Evolutionary conservation across 2,888 invertebrate species (phyloP), one percentile per base, ranked within the genome.

Genomic region (Chrysina gloriosa): DNA sequence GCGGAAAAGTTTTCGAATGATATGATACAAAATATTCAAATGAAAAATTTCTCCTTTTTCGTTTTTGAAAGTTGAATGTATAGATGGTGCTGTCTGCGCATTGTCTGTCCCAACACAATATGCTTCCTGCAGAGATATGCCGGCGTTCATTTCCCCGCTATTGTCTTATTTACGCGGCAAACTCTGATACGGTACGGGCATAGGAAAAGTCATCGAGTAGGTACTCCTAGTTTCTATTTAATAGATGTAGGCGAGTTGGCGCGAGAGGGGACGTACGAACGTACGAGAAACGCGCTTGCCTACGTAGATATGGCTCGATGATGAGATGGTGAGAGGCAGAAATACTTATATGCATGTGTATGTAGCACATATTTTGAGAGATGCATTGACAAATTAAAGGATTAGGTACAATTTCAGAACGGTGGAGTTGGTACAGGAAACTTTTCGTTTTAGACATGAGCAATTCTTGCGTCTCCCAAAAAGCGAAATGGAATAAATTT

Each of bases 131-230:
- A 69, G 74, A 77, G 80, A 81, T 80, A 81, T 75, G 79, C 76
- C 74, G 74, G 69, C 78, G 76, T 81, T 81, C 80, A 81, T 81
- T 81, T 81, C 80, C 80, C 77, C 69, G 75, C 76, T 75, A 76
- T 81, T 81, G 81, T 81, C 79, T 80, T 78, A 76, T 64, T 70
- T 68, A 63, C 66, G 56, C 64, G 52, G 48, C 45, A 23, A 64
- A 64, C 63, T 34, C 63, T 48, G 63, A 63, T 63, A 63, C 45
- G 34, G 27, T 23, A 14, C 29, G 61, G 34, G 23, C 48, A 50
- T 50, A 48, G 63, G 56, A 56, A 50, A 64, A 64, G 63, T 64
- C 63, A 48, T 56, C 54, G 50, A 50, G 27, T 50, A 50, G 25
- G 42, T 5, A 42, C 48, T 50, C 5, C 50, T 50, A 50, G 50